Conservation (phyloP, 2,888 invertebrate species). For the Amorpha juglandis region DNA sequence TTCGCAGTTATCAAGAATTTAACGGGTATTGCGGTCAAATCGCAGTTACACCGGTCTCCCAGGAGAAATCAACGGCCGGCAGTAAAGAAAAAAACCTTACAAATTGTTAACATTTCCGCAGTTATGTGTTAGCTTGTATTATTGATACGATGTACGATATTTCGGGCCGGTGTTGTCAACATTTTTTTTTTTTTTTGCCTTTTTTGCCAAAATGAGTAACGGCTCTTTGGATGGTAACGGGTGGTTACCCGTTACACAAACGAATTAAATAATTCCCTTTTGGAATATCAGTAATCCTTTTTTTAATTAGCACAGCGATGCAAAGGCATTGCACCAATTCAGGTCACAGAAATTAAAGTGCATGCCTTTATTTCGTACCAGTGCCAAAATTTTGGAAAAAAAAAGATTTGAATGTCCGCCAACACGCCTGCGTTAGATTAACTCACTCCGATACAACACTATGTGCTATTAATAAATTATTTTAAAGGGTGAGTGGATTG, state of each 20-base stretch:
- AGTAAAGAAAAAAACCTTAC: constrained; percentile 19
- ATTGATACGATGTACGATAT: constrained; percentile 31
- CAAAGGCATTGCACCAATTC: constrained; percentile 60
- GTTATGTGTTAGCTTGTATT: constrained; percentile 21
- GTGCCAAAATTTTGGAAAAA: constrained; percentile 74
- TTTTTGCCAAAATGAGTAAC: not conserved
- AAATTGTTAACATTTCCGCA: constrained; percentile 27
- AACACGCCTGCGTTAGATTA: constrained; percentile 70
- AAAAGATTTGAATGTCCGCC: constrained; percentile 69
- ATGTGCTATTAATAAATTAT: constrained; percentile 15
- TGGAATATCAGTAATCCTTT: constrained; percentile 12
- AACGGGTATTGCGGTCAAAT: constrained; percentile 55
- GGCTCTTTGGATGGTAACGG: too few relatives aligned
- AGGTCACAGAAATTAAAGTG: constrained; percentile 74
- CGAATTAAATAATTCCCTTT: not conserved
- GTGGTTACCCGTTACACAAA: too few relatives aligned
- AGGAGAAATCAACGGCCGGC: constrained; percentile 27
- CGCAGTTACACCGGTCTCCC: constrained; percentile 37
- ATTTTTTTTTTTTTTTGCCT: not conserved
- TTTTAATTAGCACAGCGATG: constrained; percentile 59
- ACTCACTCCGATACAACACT: constrained; percentile 3
- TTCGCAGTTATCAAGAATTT: constrained; percentile 60
- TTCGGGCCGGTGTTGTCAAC: constrained; percentile 26
- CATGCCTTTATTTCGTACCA: constrained; percentile 65
- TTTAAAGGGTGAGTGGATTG: not conserved